Evolutionary conservation across 2,797 vertebrate genomes (phyloP).

Genomic region (Notolepis coatsorum): DNA sequence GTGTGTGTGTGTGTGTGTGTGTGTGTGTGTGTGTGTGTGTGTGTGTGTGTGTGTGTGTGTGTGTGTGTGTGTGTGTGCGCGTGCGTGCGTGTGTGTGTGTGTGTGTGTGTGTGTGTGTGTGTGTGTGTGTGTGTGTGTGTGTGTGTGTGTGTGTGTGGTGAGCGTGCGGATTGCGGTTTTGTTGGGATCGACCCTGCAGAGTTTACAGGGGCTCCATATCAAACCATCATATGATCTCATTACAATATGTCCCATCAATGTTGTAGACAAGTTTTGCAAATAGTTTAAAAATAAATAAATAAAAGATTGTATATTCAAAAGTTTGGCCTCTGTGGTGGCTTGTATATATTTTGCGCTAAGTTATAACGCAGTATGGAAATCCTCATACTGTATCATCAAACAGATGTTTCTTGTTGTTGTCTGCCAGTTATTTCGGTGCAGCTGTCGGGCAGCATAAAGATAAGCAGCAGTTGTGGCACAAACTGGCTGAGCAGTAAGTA

Average conservation of each 20-base stretch:
- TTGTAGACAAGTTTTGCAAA: constrained; percentile 12
- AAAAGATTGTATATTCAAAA: neutral
- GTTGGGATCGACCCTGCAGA: constrained; percentile 63
- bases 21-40: constrained; percentile 30
- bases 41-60: constrained; percentile 30
- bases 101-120: constrained; percentile 19
- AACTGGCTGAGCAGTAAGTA: too few relatives aligned
- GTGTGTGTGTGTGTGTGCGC: constrained; percentile 17
- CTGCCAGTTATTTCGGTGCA: too few relatives aligned
- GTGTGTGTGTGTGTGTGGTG: constrained; percentile 17
- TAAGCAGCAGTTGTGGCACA: neutral
- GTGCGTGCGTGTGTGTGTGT: constrained; percentile 18
- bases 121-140: constrained; percentile 17
- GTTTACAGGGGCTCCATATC: constrained; percentile 47
- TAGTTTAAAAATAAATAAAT: constrained; percentile 3
- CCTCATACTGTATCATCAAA: too few relatives aligned
- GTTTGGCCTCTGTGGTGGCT: neutral
- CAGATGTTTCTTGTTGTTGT: too few relatives aligned
- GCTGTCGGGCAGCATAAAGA: too few relatives aligned
- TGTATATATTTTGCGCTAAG: too few relatives aligned
- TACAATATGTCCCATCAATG: constrained; percentile 26
- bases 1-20: constrained; percentile 32
- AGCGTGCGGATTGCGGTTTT: constrained; percentile 74
- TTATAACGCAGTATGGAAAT: too few relatives aligned
- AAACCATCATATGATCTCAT: constrained; percentile 56